Percentiles rank a stretch among this genome's conserved stretches.
phyloP scores from a whole-genome alignment of 2,113 vertebrate species.

The Bagarius yarrelli region DNA sequence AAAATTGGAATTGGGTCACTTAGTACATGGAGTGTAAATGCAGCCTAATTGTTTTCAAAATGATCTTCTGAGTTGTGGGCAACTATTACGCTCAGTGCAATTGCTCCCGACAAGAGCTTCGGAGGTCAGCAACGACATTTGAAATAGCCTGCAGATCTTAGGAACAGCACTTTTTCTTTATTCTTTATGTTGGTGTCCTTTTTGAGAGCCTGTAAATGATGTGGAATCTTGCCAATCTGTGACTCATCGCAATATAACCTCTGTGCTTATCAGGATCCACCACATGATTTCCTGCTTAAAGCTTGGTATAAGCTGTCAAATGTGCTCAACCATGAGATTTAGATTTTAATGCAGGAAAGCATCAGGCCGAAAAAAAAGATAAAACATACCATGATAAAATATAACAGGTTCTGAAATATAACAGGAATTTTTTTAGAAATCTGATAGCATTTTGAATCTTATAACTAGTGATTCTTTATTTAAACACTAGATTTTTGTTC shows the following conservation, averaged over 20 bases:
- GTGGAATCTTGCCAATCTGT: slow-evolving; percentile 31
- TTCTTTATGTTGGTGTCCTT: slow-evolving; percentile 37
- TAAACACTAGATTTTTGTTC: not conserved
- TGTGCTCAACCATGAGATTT: not conserved
- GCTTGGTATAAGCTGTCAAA: slow-evolving; percentile 1
- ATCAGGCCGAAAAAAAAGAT: not conserved
- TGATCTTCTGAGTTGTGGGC: not conserved
- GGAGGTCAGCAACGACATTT: slow-evolving; percentile 42
- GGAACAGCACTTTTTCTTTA: slow-evolving; percentile 33
- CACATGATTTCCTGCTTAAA: slow-evolving; percentile 11
- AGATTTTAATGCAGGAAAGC: not conserved
- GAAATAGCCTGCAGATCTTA: slow-evolving; percentile 32
- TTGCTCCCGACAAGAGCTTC: slow-evolving; percentile 34
- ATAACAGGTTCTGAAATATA: too few relatives aligned
- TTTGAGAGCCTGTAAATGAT: slow-evolving; percentile 25
- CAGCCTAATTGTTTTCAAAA: slow-evolving; percentile 25
- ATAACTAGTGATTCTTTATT: slow-evolving; percentile 8
- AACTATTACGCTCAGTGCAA: slow-evolving; percentile 37
- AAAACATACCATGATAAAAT: not conserved
- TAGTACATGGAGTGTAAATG: too few relatives aligned
- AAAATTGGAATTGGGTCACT: too few relatives aligned
- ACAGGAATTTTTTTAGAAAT: too few relatives aligned
- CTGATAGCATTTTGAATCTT: not conserved
- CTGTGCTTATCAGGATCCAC: slow-evolving; percentile 28
- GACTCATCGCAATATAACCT: slow-evolving; percentile 7